Conservation (phyloP, 2,797 vertebrate species). For the Allobates femoralis region DNA sequence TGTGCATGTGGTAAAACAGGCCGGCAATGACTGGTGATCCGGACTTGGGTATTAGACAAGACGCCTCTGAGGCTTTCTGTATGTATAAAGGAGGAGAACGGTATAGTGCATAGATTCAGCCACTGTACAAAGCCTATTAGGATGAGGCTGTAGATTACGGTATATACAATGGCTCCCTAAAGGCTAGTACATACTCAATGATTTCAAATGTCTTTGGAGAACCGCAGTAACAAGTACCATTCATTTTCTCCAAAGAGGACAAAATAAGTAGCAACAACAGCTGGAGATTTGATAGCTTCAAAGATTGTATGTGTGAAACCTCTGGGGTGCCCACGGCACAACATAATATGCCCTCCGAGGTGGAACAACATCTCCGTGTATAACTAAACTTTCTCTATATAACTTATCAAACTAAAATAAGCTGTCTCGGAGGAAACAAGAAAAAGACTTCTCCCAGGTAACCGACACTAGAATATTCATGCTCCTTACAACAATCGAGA, state of each 20-base stretch:
- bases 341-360: conserved; percentile 52
- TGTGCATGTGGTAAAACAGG: conserved; percentile 25
- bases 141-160: conserved; percentile 42
- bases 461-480: conserved; percentile 13
- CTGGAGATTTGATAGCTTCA: conserved; percentile 56
- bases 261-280: conserved; percentile 57
- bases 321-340: conserved; percentile 47
- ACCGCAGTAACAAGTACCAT: conserved; percentile 46
- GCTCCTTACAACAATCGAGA: not conserved
- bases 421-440: conserved; percentile 26
- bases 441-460: conserved; percentile 41
- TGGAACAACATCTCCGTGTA: conserved; percentile 29
- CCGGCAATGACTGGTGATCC: conserved; percentile 35
- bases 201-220: conserved; percentile 57
- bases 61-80: conserved; percentile 26
- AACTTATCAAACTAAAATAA: conserved; percentile 59
- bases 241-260: conserved; percentile 56
- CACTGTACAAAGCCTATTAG: conserved; percentile 27
- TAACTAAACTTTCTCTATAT: conserved; percentile 52
- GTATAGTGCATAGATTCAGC: conserved; percentile 10
- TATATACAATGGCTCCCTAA: conserved; percentile 50
- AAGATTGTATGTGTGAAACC: conserved; percentile 49
- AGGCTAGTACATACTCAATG: conserved; percentile 40
- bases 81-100: conserved; percentile 9
- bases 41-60: conserved; percentile 33